Percentiles rank a stretch among this genome's conserved stretches.
phyloP scores from a whole-genome alignment of 1,140 invertebrate genomes.

The Gerris buenoi region DNA sequence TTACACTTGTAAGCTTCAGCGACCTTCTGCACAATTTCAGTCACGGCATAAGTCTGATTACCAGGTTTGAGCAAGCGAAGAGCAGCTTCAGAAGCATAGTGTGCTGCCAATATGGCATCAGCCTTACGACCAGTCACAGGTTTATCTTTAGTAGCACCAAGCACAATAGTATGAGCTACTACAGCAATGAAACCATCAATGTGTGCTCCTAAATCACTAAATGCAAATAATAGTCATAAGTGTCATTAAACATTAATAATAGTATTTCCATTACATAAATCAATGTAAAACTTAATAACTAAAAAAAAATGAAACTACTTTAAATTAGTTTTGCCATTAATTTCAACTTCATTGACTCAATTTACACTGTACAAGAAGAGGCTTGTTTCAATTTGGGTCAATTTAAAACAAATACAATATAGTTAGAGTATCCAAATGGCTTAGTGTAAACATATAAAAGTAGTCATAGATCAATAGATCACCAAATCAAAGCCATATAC shows the following conservation, averaged over 20 bases:
- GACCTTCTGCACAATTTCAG: slow-evolving; percentile 84
- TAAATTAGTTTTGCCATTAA: slow-evolving; percentile 6
- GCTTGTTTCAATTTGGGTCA: too few relatives aligned
- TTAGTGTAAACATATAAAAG: too few relatives aligned
- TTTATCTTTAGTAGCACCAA: slow-evolving; percentile 56
- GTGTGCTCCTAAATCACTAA: slow-evolving; percentile 90
- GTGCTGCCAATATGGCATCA: slow-evolving; percentile 87
- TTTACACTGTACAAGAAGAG: too few relatives aligned
- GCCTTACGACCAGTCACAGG: slow-evolving; percentile 75
- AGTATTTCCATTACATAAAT: too few relatives aligned
- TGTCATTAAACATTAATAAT: too few relatives aligned
- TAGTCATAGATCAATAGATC: too few relatives aligned
- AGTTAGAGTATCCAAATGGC: too few relatives aligned
- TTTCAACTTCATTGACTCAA: too few relatives aligned
- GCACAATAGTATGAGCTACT: slow-evolving; percentile 86
- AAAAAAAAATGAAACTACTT: not conserved
- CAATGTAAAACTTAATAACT: too few relatives aligned
- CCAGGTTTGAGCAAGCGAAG: slow-evolving; percentile 80
- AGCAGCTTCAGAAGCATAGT: slow-evolving; percentile 87
- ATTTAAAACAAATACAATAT: too few relatives aligned
- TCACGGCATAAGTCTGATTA: slow-evolving; percentile 84
- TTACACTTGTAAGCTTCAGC: slow-evolving; percentile 87
- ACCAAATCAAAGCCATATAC: too few relatives aligned
- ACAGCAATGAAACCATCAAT: slow-evolving; percentile 98
- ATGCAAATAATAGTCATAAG: too few relatives aligned